Evolutionary conservation across 2,113 vertebrate genomes (phyloP), one percentile per base, ranked within the genome.

Genomic region (Trematocara stigmaticum): DNA sequence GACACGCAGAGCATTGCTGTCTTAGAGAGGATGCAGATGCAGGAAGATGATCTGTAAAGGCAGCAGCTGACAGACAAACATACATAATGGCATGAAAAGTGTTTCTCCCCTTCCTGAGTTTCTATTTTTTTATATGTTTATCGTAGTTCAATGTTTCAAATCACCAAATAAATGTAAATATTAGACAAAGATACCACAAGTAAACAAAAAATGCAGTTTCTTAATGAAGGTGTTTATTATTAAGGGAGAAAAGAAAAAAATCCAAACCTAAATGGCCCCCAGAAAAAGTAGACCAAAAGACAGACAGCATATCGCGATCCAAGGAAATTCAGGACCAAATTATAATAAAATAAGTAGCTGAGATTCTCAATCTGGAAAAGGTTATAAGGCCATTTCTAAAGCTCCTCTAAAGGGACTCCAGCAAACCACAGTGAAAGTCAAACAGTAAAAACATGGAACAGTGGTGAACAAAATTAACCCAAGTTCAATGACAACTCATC

Each of bases 241-340:
- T 66, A 38, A 1, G 1, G 18, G 18, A 10, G 5, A 40, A 64
- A 35, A n/a, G 59, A n/a, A 7, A 64, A 64, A 6, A n/a, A 38
- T 26, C 26, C 26, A 47, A 47, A 47, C 38, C 38, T 40, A 40
- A 40, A 57, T 31, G 26, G 26, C 3, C 1, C 57, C 31, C 31
- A n/a, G 31, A 61, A 18, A 35, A 61, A 1, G 16, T 11, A 35
- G 16, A 61, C 31, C 5, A 57, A 31, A 57, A 57, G 56, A 59
- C 56, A 59, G 57, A 61, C 0, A 34, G 31, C 31, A 61, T 35
- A 61, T 18, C 0, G 0, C 5, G 0, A 18, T n/a, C 31, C 16
- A 61, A 61, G 31, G 2, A 61, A 35, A 61, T 35, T 61, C 3
- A 35, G 16, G 31, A 61, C 16, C 31, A n/a, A 35, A 35, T 61